Percentiles rank a stretch among this genome's conserved stretches.
Conservation (phyloP, 2,888 invertebrate genomes). For the Latrodectus elegans region DNA sequence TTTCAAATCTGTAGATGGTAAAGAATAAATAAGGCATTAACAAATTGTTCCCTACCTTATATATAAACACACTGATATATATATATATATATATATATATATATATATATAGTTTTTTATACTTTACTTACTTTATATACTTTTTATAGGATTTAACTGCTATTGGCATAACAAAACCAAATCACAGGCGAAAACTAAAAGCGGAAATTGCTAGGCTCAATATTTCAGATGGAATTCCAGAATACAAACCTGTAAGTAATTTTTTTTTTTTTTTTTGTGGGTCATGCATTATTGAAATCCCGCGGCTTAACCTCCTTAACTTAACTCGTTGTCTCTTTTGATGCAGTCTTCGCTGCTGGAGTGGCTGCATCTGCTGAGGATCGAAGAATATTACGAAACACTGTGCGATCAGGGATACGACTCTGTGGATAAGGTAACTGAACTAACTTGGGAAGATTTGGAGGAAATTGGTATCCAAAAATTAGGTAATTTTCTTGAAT, state of each 20-base stretch:
- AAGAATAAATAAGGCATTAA: too few relatives aligned
- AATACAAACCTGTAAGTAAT: conserved; percentile 84
- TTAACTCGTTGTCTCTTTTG: conserved; percentile 27
- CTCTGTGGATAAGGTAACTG: conserved; percentile 93
- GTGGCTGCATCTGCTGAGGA: conserved; percentile 91
- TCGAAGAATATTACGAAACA: conserved; percentile 93
- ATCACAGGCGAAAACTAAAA: conserved; percentile 95
- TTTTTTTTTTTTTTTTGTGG: neutral
- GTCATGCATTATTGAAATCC: neutral
- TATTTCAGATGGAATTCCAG: conserved; percentile 94
- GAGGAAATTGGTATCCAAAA: conserved; percentile 88
- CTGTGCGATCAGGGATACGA: conserved; percentile 94
- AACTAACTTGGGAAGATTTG: conserved; percentile 98
- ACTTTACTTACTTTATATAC: neutral
- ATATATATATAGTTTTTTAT: too few relatives aligned
- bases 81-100: too few relatives aligned
- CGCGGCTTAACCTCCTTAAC: neutral
- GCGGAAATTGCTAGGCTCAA: conserved; percentile 95
- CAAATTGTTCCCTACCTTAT: too few relatives aligned
- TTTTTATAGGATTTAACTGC: conserved; percentile 80
- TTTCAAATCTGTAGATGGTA: too few relatives aligned
- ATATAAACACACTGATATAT: too few relatives aligned
- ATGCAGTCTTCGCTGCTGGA: conserved; percentile 92
- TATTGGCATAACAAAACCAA: conserved; percentile 93
- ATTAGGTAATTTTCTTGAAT: conserved; percentile 74